phyloP scores from a whole-genome alignment of 2,888 invertebrate genomes.

The Onchidella celtica region DNA sequence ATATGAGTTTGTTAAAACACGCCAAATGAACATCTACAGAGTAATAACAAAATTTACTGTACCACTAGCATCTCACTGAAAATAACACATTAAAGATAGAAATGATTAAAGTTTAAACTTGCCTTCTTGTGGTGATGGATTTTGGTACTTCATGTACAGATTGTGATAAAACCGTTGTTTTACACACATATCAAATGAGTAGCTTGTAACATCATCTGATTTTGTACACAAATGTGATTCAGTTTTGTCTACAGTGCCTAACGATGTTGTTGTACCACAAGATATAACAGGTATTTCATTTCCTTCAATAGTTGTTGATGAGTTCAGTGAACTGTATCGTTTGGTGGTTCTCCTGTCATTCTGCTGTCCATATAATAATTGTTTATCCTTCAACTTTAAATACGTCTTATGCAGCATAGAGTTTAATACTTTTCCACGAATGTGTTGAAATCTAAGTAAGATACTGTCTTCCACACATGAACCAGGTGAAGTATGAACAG shows the following conservation, averaged over 20 bases:
- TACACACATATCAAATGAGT: not conserved
- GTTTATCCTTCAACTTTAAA: slow-evolving; percentile 32
- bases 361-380: slow-evolving; percentile 1
- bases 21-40: too few relatives aligned
- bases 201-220: not conserved
- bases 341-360: too few relatives aligned
- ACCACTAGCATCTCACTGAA: too few relatives aligned
- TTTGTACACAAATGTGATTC: too few relatives aligned
- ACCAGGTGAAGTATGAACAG: not conserved
- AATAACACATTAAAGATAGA: too few relatives aligned
- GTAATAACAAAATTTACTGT: too few relatives aligned
- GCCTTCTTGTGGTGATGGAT: slow-evolving; percentile 28
- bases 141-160: slow-evolving; percentile 26
- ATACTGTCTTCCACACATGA: not conserved
- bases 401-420: slow-evolving; percentile 1
- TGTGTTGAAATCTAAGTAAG: not conserved
- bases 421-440: not conserved
- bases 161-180: slow-evolving; percentile 15
- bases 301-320: too few relatives aligned
- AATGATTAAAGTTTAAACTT: not conserved
- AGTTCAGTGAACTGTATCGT: too few relatives aligned
- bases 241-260: too few relatives aligned
- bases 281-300: too few relatives aligned
- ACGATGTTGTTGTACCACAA: too few relatives aligned
- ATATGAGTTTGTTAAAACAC: too few relatives aligned